phyloP scores from a whole-genome alignment of 1,140 invertebrate genomes.

The Vanessa tameamea region DNA sequence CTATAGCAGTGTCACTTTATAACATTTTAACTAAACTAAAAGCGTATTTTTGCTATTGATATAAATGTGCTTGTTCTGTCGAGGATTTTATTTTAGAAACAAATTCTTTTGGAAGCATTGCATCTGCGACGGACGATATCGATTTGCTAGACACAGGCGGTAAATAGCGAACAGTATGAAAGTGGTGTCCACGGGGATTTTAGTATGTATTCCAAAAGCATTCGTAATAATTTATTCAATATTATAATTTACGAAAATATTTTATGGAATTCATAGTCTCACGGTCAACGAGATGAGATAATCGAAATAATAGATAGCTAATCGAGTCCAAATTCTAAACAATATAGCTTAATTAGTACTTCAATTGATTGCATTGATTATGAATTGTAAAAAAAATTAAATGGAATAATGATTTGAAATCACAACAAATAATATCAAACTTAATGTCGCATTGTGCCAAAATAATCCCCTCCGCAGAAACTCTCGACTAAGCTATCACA shows the following conservation, averaged over 20 bases:
- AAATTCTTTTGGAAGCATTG: constrained; percentile 56
- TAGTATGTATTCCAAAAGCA: constrained; percentile 44
- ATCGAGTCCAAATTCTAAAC: too few relatives aligned
- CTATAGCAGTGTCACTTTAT: not conserved
- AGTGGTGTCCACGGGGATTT: constrained; percentile 63
- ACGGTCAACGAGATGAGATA: too few relatives aligned
- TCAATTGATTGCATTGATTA: too few relatives aligned
- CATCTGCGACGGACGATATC: constrained; percentile 67
- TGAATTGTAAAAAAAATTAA: not conserved
- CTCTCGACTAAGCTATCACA: constrained; percentile 70
- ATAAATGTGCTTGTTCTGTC: constrained; percentile 14
- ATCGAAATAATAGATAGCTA: too few relatives aligned
- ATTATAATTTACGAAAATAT: not conserved
- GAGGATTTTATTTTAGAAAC: constrained; percentile 39
- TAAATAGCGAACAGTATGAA: constrained; percentile 69
- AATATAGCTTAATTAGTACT: too few relatives aligned
- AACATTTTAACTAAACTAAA: not conserved
- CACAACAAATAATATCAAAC: not conserved
- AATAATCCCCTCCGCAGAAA: constrained; percentile 51
- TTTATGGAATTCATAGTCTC: too few relatives aligned
- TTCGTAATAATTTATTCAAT: constrained; percentile 25
- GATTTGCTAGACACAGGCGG: constrained; percentile 63
- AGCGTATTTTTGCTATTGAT: constrained; percentile 22
- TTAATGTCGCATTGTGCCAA: constrained; percentile 28
- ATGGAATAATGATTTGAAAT: not conserved